These are phyloP conservation scores for Heterodera filipjevi DNA, from an alignment of 2,888 invertebrate species.

Conservation along the genomic window DNA sequence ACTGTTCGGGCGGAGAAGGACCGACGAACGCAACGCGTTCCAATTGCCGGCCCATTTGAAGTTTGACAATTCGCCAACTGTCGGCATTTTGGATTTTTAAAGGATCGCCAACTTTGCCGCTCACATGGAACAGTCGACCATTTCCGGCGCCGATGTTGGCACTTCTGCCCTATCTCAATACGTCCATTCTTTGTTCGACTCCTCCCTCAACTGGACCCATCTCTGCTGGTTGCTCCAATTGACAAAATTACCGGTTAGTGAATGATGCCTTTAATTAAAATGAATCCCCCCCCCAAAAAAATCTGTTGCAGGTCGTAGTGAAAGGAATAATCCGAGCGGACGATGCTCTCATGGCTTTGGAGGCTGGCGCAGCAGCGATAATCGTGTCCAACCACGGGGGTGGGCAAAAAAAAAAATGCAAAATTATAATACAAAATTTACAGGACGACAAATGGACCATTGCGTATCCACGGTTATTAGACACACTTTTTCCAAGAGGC, in stretches of 20 bases:
- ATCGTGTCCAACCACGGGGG: conserved; percentile 93
- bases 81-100: too few species aligned
- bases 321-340: too few species aligned
- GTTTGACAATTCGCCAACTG: too few species aligned
- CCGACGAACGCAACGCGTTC: too few species aligned
- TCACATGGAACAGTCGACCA: neutral
- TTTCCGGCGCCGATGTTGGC: conserved; percentile 47
- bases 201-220: conserved; percentile 82
- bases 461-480: conserved; percentile 81
- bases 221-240: conserved; percentile 76
- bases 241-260: conserved; percentile 41
- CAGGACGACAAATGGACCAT: conserved; percentile 82
- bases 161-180: conserved; percentile 81
- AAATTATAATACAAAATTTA: conserved; percentile 68
- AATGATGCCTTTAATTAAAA: neutral
- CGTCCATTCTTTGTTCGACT: conserved; percentile 78
- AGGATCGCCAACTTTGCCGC: conserved; percentile 39
- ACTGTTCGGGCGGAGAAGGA: too few species aligned
- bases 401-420: conserved; percentile 72
- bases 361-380: conserved; percentile 79
- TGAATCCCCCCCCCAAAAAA: too few species aligned
- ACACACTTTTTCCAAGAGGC: too few species aligned
- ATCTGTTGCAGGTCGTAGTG: conserved; percentile 56
- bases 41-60: too few species aligned
- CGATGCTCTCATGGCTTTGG: conserved; percentile 75